Evolutionary conservation across 2,113 vertebrate genomes (phyloP).

Genomic region (Monarcha castaneiventris): DNA sequence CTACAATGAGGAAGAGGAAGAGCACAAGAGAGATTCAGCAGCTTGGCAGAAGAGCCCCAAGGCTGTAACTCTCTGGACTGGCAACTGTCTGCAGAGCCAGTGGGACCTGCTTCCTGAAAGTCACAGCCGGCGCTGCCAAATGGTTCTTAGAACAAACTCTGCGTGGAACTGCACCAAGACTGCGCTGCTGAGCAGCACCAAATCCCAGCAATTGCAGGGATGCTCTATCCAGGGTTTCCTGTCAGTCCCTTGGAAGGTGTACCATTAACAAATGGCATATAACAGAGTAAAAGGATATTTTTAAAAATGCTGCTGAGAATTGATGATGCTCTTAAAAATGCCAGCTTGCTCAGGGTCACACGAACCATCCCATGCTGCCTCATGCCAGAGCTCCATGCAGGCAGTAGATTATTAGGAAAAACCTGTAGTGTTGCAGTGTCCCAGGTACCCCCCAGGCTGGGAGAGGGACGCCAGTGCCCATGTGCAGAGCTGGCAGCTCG

Average conservation of each 20-base stretch:
- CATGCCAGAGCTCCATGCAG: fast-evolving
- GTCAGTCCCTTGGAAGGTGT: neutral
- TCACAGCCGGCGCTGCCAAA: fast-evolving
- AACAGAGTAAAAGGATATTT: neutral
- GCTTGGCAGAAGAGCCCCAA: neutral
- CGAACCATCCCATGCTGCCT: fast-evolving
- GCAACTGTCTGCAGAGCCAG: neutral
- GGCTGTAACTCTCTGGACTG: neutral
- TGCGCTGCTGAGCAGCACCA: neutral
- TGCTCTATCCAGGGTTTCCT: neutral
- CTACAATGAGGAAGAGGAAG: neutral
- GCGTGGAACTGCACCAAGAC: neutral
- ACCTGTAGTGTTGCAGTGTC: fast-evolving
- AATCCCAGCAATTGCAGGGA: neutral
- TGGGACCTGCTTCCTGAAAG: neutral
- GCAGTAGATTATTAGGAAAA: neutral
- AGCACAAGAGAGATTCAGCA: neutral
- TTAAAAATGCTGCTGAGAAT: neutral
- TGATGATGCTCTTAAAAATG: neutral
- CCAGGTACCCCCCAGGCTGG: neutral
- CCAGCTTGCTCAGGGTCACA: neutral
- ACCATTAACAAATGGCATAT: neutral
- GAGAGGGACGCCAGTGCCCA: neutral
- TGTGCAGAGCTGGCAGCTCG: neutral
- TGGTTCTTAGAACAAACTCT: neutral